A percentile compares a stretch with the other conserved stretches of the same genome.
Conservation (phyloP, 2,797 vertebrate genomes). For the Spondyliosoma cantharus region DNA sequence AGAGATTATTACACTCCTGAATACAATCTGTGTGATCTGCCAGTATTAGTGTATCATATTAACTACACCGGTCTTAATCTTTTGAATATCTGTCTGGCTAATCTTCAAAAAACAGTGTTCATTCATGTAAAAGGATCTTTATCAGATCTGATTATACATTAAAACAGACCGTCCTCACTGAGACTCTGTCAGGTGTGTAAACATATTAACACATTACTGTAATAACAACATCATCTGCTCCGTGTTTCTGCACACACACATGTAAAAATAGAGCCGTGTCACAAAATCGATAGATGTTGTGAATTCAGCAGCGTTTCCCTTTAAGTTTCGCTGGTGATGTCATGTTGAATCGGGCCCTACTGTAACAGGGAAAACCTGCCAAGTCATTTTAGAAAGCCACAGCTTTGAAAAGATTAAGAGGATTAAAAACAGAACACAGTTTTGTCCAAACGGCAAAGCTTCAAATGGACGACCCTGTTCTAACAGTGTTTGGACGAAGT, state of each 20-base stretch:
- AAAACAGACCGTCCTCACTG: constrained; percentile 33
- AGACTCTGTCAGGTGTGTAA: constrained; percentile 7
- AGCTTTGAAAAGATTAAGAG: constrained; percentile 73
- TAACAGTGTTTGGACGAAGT: constrained; percentile 58
- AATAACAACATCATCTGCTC: background rate
- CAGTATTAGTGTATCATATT: background rate
- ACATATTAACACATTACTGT: constrained; percentile 1
- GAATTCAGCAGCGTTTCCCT: constrained; percentile 31
- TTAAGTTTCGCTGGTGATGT: constrained; percentile 55
- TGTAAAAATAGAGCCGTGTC: background rate
- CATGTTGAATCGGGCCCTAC: constrained; percentile 38
- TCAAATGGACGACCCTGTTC: constrained; percentile 49
- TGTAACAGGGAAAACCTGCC: constrained; percentile 61
- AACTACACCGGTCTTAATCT: background rate
- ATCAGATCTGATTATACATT: constrained; percentile 33
- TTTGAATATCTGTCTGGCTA: background rate
- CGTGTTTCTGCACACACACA: background rate
- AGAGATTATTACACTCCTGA: background rate
- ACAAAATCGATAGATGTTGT: background rate
- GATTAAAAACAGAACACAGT: constrained; percentile 69
- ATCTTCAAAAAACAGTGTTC: background rate
- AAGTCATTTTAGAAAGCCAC: constrained; percentile 69
- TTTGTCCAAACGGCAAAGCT: constrained; percentile 66
- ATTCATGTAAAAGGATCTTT: constrained; percentile 19
- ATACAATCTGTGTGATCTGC: background rate